Evolutionary conservation across 1,140 invertebrate species (phyloP).

Genomic region (Papilio polytes): DNA sequence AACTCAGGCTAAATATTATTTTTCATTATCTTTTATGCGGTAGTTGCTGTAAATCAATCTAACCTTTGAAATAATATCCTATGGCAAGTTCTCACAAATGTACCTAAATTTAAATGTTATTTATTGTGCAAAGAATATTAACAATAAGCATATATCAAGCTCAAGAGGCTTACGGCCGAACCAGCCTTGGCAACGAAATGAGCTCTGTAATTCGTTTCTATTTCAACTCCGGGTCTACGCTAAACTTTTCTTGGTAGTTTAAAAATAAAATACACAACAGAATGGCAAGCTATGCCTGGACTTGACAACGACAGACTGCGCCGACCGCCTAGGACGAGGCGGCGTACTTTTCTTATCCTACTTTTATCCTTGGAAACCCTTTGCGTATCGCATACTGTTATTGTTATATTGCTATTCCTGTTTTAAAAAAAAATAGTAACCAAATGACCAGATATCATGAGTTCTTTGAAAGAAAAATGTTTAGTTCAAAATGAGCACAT

Average conservation of each 20-base stretch:
- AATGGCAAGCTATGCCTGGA: conserved; percentile 66
- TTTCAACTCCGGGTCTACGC: conserved; percentile 34
- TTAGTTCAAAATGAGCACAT: background rate
- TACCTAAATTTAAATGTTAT: background rate
- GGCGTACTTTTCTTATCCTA: conserved; percentile 42
- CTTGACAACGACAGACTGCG: conserved; percentile 68
- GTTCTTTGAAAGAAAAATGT: background rate
- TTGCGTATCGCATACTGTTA: background rate
- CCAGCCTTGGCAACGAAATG: background rate
- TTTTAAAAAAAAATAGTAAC: background rate
- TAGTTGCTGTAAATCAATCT: background rate
- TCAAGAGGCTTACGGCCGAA: background rate
- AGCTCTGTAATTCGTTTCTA: conserved; percentile 21
- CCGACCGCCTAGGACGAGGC: conserved; percentile 41
- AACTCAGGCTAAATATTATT: background rate
- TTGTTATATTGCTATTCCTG: background rate
- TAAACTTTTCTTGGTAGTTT: conserved; percentile 46
- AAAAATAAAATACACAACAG: conserved; percentile 60
- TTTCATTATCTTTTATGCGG: background rate
- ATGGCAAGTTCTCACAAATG: background rate
- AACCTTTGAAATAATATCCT: no score
- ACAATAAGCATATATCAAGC: conserved; percentile 14
- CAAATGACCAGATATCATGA: background rate
- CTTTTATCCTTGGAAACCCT: conserved; percentile 45
- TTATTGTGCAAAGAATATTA: background rate